Percentiles rank a stretch among this genome's conserved stretches.
These are phyloP conservation scores for Musca vetustissima DNA, from an alignment of 1,140 invertebrate species.

Conservation along the genomic window DNA sequence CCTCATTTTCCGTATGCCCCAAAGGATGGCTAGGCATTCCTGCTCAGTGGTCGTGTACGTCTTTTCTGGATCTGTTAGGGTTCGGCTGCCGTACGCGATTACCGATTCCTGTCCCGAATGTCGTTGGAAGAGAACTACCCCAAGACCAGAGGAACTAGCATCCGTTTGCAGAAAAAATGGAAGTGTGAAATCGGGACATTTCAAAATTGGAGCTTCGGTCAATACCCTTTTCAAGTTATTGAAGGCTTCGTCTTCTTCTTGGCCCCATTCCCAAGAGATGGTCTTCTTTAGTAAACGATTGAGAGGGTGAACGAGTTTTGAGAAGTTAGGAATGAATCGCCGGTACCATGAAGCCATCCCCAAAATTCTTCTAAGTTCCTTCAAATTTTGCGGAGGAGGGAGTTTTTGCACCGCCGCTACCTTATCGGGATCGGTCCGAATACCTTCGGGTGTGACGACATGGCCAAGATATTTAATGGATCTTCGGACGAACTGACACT, in stretches of 20 bases:
- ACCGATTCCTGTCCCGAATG: background rate
- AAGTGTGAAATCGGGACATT: background rate
- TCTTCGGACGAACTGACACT: background rate
- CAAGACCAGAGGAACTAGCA: background rate
- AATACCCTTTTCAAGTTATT: background rate
- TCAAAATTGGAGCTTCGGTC: background rate
- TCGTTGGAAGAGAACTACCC: background rate
- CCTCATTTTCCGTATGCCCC: background rate
- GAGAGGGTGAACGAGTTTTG: background rate
- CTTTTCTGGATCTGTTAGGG: too few relatives aligned
- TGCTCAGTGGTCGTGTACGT: too few relatives aligned
- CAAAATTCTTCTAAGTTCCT: constrained; percentile 39
- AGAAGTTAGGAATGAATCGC: constrained; percentile 29
- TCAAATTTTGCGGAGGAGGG: background rate
- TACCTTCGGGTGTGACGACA: background rate
- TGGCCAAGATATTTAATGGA: background rate
- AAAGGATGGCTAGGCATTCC: too few relatives aligned
- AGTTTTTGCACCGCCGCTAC: background rate
- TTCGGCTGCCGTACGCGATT: too few relatives aligned
- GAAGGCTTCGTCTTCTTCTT: background rate
- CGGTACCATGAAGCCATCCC: background rate
- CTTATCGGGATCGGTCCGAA: background rate
- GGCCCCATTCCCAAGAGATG: background rate
- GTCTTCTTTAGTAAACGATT: background rate
- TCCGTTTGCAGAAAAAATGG: background rate